Evolutionary conservation across 2,797 vertebrate genomes (phyloP).

Genomic region (Macropus fuliginosus): DNA sequence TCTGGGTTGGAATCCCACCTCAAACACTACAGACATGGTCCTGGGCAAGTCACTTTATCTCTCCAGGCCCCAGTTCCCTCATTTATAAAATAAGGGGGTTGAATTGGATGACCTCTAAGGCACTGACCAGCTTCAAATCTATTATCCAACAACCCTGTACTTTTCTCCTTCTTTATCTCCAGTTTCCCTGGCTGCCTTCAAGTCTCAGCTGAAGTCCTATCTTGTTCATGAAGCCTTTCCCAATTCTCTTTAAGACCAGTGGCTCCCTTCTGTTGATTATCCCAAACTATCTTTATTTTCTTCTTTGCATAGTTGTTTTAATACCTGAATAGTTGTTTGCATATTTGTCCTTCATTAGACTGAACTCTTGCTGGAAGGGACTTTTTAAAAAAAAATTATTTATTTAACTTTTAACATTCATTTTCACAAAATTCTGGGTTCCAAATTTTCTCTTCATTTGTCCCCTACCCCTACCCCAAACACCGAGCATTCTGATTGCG

Average conservation of each 20-base stretch:
- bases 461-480: no score
- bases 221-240: neutral
- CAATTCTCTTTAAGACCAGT: neutral
- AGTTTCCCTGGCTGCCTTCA: neutral
- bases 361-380: neutral
- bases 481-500: no score
- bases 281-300: neutral
- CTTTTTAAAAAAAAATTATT: neutral
- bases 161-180: neutral
- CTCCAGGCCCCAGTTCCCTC: neutral
- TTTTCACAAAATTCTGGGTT: no score
- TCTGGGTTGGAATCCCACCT: neutral
- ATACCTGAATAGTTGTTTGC: neutral
- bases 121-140: neutral
- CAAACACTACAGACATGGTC: neutral
- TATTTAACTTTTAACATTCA: no score
- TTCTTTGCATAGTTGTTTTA: neutral
- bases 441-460: no score
- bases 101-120: neutral
- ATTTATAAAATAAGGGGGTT: neutral
- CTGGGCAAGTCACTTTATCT: neutral
- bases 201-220: neutral
- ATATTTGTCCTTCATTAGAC: neutral
- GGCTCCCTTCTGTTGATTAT: neutral
- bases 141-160: neutral